Percentiles rank a stretch among this genome's conserved stretches.
Evolutionary conservation across 2,888 invertebrate genomes (phyloP).

Genomic region (Cordilura impudica): DNA sequence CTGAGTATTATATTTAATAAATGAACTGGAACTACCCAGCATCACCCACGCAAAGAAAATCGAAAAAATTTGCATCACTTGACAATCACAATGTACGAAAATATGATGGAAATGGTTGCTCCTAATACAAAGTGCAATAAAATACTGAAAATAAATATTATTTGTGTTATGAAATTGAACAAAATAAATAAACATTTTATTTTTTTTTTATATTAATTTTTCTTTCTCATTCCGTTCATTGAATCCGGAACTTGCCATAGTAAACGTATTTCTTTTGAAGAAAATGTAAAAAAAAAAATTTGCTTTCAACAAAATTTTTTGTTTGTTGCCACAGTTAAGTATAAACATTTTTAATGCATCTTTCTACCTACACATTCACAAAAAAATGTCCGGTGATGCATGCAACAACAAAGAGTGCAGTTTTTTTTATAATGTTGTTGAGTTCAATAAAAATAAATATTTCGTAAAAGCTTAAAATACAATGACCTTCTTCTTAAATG

Average conservation of each 20-base stretch:
- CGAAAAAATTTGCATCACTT: background rate
- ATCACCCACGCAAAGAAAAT: background rate
- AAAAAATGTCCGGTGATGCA: constrained; percentile 32
- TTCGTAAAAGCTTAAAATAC: constrained; percentile 38
- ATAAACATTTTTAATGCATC: background rate
- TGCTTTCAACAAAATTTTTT: constrained; percentile 3
- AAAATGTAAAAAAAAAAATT: constrained; percentile 5
- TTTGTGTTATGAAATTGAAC: constrained; percentile 16
- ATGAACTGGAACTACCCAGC: background rate
- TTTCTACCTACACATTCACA: background rate
- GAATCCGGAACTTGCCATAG: constrained; percentile 53
- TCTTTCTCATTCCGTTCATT: constrained; percentile 23
- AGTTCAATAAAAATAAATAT: constrained; percentile 38
- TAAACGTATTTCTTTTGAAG: constrained; percentile 18
- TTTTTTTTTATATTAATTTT: background rate
- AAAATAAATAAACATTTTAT: constrained; percentile 1
- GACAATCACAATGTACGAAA: background rate
- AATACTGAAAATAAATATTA: constrained; percentile 22
- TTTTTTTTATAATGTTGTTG: background rate
- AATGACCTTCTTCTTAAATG: constrained; percentile 45
- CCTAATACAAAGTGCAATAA: background rate
- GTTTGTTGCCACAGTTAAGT: background rate
- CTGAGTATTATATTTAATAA: background rate
- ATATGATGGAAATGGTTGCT: background rate
- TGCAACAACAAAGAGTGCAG: constrained; percentile 21